phyloP scores from a whole-genome alignment of 1,140 invertebrate species.

The Manduca sexta region DNA sequence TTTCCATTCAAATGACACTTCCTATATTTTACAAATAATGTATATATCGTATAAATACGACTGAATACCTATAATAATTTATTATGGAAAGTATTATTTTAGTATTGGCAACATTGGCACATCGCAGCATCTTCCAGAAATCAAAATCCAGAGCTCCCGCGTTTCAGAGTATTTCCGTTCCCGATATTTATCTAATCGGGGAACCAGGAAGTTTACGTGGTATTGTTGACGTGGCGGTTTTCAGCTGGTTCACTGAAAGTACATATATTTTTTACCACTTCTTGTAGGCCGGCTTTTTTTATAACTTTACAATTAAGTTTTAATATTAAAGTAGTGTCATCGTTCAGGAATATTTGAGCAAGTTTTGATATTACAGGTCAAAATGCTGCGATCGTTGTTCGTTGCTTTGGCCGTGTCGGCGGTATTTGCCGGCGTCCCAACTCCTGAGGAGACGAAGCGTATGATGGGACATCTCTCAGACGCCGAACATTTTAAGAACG shows the following conservation, averaged over 20 bases:
- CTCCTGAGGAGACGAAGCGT: constrained; percentile 61
- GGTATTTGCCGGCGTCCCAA: constrained; percentile 62
- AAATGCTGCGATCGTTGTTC: constrained; percentile 50
- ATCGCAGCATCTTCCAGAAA: constrained; percentile 8
- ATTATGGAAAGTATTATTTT: neutral
- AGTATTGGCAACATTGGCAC: no score
- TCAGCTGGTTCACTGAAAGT: constrained; percentile 10
- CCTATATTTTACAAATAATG: no score
- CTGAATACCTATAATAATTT: no score
- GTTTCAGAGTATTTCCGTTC: constrained; percentile 5
- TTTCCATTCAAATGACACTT: no score
- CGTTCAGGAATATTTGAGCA: no score
- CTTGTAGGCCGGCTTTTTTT: no score
- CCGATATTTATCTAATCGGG: constrained; percentile 19
- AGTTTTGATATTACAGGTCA: constrained; percentile 23
- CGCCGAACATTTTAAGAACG: constrained; percentile 85
- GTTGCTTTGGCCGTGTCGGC: constrained; percentile 47
- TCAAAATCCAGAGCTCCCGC: constrained; percentile 4
- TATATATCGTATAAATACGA: no score
- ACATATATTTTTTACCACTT: no score
- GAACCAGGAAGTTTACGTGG: constrained; percentile 44
- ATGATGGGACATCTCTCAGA: constrained; percentile 79
- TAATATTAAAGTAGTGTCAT: neutral
- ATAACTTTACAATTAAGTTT: no score
- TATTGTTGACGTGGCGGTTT: constrained; percentile 42